Evolutionary conservation across 2,797 vertebrate species (phyloP).

Genomic region (Lithobates sylvaticus): DNA sequence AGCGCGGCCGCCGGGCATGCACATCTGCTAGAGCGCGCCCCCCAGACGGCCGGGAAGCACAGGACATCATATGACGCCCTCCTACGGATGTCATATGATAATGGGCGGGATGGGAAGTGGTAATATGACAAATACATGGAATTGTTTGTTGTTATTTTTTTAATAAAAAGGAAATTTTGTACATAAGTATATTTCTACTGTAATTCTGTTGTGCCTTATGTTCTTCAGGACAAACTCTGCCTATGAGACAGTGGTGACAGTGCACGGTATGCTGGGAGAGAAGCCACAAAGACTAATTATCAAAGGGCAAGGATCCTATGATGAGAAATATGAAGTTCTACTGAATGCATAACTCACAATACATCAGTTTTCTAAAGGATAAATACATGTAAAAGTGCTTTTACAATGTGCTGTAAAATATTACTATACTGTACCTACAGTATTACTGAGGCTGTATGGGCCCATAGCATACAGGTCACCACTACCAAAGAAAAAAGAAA

Average conservation of each 20-base stretch:
- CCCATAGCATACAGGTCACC: no score
- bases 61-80: no score
- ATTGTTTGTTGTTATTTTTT: no score
- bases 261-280: conserved; percentile 83
- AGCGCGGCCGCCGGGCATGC: no score
- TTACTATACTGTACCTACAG: neutral
- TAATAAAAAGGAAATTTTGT: no score
- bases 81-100: no score
- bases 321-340: conserved; percentile 65
- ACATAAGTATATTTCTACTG: neutral
- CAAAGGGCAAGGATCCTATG: conserved; percentile 77
- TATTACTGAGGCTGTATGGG: no score
- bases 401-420: neutral
- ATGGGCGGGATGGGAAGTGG: no score
- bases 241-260: conserved; percentile 73
- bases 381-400: neutral
- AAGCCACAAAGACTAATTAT: conserved; percentile 74
- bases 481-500: no score
- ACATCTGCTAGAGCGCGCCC: no score
- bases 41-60: no score
- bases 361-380: neutral
- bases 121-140: no score
- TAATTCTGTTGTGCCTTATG: neutral
- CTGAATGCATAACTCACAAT: neutral
- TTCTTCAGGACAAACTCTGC: conserved; percentile 73